These are phyloP conservation scores for Toxotes lorentzi DNA, from an alignment of 2,797 vertebrate species.

Conservation along the genomic window DNA sequence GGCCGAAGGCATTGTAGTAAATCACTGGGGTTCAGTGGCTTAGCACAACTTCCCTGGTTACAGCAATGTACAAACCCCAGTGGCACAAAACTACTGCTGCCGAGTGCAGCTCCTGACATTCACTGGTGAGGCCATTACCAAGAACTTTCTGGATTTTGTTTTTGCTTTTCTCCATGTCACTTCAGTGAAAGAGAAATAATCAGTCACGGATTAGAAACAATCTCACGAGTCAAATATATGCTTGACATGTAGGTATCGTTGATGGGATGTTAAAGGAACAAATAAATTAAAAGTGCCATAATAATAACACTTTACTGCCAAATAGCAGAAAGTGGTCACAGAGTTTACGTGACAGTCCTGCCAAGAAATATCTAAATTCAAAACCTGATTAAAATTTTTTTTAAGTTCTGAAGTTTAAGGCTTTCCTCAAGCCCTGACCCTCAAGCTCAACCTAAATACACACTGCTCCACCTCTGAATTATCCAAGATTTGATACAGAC, in stretches of 20 bases:
- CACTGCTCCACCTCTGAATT: neutral
- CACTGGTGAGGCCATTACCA: neutral
- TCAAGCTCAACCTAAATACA: neutral
- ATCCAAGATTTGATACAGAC: neutral
- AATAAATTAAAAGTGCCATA: neutral
- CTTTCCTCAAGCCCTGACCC: neutral
- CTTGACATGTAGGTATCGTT: neutral
- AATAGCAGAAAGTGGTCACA: neutral
- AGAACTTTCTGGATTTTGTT: slow-evolving; percentile 14
- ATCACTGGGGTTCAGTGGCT: slow-evolving; percentile 47
- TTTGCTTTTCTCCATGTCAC: neutral
- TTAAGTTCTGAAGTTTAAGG: neutral
- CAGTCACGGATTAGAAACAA: neutral
- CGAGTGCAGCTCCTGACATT: slow-evolving; percentile 18
- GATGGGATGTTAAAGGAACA: neutral
- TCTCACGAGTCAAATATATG: neutral
- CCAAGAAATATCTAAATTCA: too few species aligned
- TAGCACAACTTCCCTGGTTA: slow-evolving; percentile 16
- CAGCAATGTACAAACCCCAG: slow-evolving; percentile 21
- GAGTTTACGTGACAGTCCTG: neutral
- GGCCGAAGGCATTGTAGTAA: slow-evolving; percentile 41
- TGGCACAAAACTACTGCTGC: slow-evolving; percentile 13
- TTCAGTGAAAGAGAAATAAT: neutral
- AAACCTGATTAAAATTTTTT: neutral
- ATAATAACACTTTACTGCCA: neutral